Evolutionary conservation across 2,888 invertebrate genomes (phyloP).

Genomic region (Epicampocera succincta): DNA sequence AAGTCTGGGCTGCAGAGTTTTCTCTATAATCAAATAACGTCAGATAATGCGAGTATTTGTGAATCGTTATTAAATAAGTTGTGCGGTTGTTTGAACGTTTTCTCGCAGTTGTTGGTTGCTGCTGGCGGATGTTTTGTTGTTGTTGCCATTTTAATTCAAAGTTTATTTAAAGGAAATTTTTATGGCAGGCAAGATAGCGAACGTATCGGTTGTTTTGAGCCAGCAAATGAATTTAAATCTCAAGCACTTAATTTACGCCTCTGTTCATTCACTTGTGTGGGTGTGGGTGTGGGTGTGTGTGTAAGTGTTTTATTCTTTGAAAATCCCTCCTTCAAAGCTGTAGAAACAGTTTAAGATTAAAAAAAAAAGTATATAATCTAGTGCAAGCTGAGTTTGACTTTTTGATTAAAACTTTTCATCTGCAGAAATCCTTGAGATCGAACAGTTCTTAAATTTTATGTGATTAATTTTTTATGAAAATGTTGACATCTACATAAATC

Average conservation of each 20-base stretch:
- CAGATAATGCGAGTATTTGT: conserved; percentile 61
- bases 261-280: conserved; percentile 9
- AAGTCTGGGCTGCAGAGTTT: background rate
- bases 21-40: conserved; percentile 58
- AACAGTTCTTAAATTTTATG: too few species aligned
- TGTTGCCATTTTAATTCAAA: conserved; percentile 17
- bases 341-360: conserved; percentile 24
- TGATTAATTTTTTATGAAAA: too few species aligned
- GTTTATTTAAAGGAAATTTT: conserved; percentile 55
- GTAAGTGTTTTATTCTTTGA: background rate
- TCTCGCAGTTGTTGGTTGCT: background rate
- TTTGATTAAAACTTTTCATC: too few species aligned
- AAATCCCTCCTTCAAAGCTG: background rate
- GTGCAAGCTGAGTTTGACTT: too few species aligned
- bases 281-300: too few species aligned
- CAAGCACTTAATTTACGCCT: conserved; percentile 59
- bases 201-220: conserved; percentile 2
- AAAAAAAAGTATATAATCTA: conserved; percentile 39
- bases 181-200: conserved; percentile 45
- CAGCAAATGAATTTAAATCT: conserved; percentile 51
- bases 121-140: background rate
- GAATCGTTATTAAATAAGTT: conserved; percentile 62
- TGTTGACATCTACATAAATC: too few species aligned
- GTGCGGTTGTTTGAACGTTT: conserved; percentile 33
- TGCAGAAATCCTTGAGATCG: too few species aligned